Conservation (phyloP, 2,113 vertebrate genomes). For the Gymnocephalus cernua region DNA sequence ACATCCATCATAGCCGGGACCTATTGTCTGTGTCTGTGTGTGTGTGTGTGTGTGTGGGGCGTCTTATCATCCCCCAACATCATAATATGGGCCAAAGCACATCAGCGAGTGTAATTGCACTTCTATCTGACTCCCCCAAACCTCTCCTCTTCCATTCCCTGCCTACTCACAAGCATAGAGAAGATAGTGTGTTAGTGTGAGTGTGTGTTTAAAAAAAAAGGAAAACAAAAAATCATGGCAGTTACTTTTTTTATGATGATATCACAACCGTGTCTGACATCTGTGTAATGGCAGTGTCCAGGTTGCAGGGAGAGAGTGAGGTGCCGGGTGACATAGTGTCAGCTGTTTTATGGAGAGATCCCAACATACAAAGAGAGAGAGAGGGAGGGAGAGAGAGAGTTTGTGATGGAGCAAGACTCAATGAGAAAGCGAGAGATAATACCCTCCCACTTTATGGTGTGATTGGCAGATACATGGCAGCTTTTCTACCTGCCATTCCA, state of each 20-base stretch:
- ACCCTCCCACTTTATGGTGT: slow-evolving; percentile 55
- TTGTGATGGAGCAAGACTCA: slow-evolving; percentile 36
- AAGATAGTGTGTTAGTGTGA: not conserved
- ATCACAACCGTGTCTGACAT: slow-evolving; percentile 78
- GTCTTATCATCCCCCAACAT: slow-evolving; percentile 70
- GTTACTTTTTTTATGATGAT: slow-evolving; percentile 76
- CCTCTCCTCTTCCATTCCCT: slow-evolving; percentile 52
- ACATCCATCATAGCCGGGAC: slow-evolving; percentile 63
- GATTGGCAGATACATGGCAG: slow-evolving; percentile 75
- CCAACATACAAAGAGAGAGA: slow-evolving; percentile 20
- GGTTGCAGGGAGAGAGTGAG: slow-evolving; percentile 54
- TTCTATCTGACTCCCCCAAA: slow-evolving; percentile 61
- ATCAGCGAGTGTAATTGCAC: slow-evolving; percentile 75
- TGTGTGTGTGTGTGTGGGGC: slow-evolving; percentile 23
- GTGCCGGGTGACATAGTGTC: slow-evolving; percentile 56
- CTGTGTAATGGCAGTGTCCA: slow-evolving; percentile 76
- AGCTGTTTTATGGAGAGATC: slow-evolving; percentile 66
- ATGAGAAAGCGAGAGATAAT: slow-evolving; percentile 47
- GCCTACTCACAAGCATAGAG: slow-evolving; percentile 35
- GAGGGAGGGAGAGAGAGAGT: not conserved
- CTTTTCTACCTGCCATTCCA: slow-evolving; percentile 52
- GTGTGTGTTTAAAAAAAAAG: not conserved
- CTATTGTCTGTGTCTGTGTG: slow-evolving; percentile 55
- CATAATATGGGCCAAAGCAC: slow-evolving; percentile 78
- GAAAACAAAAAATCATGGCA: not conserved